These are phyloP conservation scores for Amphipoea lucens DNA, from an alignment of 2,888 invertebrate species.

Conservation along the genomic window DNA sequence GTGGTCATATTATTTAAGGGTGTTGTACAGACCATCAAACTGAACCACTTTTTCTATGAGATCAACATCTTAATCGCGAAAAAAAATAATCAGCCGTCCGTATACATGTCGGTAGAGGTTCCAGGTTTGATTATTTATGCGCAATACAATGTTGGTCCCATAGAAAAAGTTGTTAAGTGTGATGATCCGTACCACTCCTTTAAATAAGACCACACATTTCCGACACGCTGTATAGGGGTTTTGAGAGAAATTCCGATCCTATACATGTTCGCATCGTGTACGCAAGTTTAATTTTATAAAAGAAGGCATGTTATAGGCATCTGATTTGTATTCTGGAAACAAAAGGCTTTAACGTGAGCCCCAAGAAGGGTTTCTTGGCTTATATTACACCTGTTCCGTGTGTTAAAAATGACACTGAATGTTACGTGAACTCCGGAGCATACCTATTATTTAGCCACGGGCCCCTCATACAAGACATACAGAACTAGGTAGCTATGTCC, in stretches of 20 bases:
- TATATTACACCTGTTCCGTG: constrained; percentile 18
- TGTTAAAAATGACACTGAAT: constrained; percentile 10
- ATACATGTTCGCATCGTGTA: not conserved
- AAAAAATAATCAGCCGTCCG: too few species aligned
- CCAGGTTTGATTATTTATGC: too few species aligned
- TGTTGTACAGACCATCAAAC: too few species aligned
- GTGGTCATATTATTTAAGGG: too few species aligned
- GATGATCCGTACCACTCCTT: not conserved
- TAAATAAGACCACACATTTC: not conserved
- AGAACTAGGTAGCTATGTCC: too few species aligned
- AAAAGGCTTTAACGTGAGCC: constrained; percentile 32
- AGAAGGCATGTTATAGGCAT: constrained; percentile 1
- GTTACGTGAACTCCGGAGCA: not conserved
- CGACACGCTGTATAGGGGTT: not conserved
- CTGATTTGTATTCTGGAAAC: constrained; percentile 50
- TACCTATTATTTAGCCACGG: too few species aligned
- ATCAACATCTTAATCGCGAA: too few species aligned
- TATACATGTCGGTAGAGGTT: too few species aligned
- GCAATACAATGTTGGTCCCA: not conserved
- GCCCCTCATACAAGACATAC: too few species aligned
- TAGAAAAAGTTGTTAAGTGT: not conserved
- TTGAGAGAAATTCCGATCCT: not conserved
- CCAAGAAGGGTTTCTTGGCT: constrained; percentile 2
- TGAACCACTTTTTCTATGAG: too few species aligned
- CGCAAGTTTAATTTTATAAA: not conserved